These are phyloP conservation scores for Sebastiscus albofasciatus DNA, from an alignment of 2,797 vertebrate genomes.

Conservation along the genomic window DNA sequence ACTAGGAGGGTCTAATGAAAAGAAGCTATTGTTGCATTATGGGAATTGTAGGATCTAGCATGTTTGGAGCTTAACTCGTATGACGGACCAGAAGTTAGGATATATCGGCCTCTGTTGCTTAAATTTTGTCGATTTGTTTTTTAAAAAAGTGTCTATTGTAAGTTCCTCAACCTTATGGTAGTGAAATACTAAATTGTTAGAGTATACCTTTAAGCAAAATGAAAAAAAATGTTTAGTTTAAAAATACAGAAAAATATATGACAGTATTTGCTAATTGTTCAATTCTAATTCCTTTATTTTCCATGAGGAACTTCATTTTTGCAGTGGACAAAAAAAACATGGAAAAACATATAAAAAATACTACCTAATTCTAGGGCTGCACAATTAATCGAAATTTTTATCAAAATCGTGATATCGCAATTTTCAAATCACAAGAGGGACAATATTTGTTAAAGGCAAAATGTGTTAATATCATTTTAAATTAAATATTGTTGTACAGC, in stretches of 20 bases:
- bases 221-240: not conserved
- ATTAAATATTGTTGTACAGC: too few relatives aligned
- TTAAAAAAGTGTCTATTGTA: not conserved
- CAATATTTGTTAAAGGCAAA: too few relatives aligned
- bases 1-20: not conserved
- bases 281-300: too few relatives aligned
- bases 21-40: not conserved
- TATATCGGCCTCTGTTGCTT: not conserved
- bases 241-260: not conserved
- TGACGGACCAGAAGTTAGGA: not conserved
- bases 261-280: constrained; percentile 15
- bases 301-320: too few relatives aligned
- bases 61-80: not conserved
- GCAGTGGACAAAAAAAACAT: too few relatives aligned
- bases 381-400: too few relatives aligned
- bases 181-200: not conserved
- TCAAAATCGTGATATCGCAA: too few relatives aligned
- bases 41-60: not conserved
- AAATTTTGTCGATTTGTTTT: not conserved
- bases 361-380: too few relatives aligned
- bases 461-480: too few relatives aligned
- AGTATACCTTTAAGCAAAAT: not conserved
- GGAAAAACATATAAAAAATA: too few relatives aligned
- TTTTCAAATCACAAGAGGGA: too few relatives aligned
- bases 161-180: not conserved